A percentile compares a stretch with the other conserved stretches of the same genome.
These are phyloP conservation scores for Jaculus jaculus DNA, from an alignment of 2,113 vertebrate genomes.

Conservation along the genomic window DNA sequence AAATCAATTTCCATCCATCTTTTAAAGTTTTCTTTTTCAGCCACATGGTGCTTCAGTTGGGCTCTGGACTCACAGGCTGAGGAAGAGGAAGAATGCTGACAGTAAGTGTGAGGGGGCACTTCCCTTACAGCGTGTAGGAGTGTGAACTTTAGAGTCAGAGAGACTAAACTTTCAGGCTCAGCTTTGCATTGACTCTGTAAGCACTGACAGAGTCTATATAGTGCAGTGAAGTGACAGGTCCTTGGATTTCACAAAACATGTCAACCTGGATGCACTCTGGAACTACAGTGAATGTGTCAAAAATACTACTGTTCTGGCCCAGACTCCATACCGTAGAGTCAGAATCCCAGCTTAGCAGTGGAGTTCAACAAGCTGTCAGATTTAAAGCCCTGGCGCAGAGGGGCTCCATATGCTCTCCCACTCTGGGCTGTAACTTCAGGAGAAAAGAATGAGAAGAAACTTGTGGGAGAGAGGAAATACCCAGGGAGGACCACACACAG, in stretches of 20 bases:
- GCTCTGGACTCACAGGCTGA: not conserved
- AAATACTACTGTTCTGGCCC: fast-evolving
- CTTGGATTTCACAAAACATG: not conserved
- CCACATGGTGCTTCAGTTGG: not conserved
- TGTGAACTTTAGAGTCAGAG: not conserved
- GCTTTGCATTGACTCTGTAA: not conserved
- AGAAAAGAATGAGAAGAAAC: not conserved
- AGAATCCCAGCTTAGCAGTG: not conserved
- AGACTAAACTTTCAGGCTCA: not conserved
- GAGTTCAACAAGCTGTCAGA: not conserved
- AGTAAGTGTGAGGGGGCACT: too few species aligned
- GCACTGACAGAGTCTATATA: fast-evolving
- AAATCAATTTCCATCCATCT: fast-evolving
- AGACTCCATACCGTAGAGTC: fast-evolving
- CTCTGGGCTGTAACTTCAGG: not conserved
- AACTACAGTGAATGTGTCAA: not conserved
- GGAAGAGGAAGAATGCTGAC: not conserved
- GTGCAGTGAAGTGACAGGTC: fast-evolving
- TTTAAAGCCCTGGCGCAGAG: not conserved
- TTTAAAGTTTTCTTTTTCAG: not conserved
- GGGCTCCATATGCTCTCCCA: not conserved
- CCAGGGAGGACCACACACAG: not conserved
- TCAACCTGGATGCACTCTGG: not conserved
- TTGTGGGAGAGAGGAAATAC: not conserved
- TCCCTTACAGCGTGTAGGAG: not conserved